Evolutionary conservation across 2,888 invertebrate species (phyloP), one percentile per base, ranked within the genome.

Genomic region (Megaustenia siamemsis): DNA sequence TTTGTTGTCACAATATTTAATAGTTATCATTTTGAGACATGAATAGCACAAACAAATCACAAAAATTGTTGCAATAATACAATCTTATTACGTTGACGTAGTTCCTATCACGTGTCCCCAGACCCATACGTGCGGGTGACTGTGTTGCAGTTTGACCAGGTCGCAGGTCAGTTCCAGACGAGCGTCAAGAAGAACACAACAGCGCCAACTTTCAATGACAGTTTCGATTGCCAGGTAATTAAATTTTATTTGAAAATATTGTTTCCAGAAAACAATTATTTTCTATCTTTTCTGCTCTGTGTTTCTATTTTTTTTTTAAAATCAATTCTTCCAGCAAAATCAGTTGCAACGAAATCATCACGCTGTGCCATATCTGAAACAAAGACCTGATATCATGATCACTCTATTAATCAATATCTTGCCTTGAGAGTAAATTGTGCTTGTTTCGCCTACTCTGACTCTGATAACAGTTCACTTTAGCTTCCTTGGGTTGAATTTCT

Each of bases 41-140:
- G n/a, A n/a, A n/a, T n/a, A n/a, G 56, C n/a, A 15, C 1, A 21
- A 56, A 21, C 8, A 15, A 56, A 56, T 56, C 56, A 4, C 4
- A n/a, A 8, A 1, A n/a, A 66, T 28, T 4, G 32, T 66, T 28
- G n/a, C 28, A 24, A n/a, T 49, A 12, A 12, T 49, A 49, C 32
- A 28, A n/a, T n/a, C n/a, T n/a, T n/a, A n/a, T n/a, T n/a, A n/a
- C n/a, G n/a, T n/a, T n/a, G n/a, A n/a, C n/a, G n/a, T n/a, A n/a
- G n/a, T n/a, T n/a, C n/a, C 1, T 69, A 40, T 69, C 49, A 32
- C 38, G 45, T 60, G 21, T 24, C 91, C 92, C 53, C 91, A 94
- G 94, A 94, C 89, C 93, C 94, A 6, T 94, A 94, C 84, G 92
- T 94, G 32, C 91, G 92, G 53, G 92, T 94, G 49, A 93, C 93